Evolutionary conservation across 2,888 invertebrate genomes (phyloP), one percentile per base, ranked within the genome.

Genomic region (Ptilodon capucinus): DNA sequence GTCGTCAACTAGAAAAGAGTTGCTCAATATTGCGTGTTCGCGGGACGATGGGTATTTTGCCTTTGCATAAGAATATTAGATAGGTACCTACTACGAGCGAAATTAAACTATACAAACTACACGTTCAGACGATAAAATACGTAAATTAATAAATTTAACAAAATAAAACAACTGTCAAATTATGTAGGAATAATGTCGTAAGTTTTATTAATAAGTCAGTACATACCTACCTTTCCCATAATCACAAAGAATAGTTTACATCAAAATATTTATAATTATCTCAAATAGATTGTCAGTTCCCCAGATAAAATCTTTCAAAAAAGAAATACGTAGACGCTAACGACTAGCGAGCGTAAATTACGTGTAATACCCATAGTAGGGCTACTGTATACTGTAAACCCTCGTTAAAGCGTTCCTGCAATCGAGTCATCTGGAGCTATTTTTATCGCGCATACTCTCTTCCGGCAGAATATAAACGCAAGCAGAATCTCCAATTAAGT

Each of bases 391-490:
- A 7, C 23, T 5, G 9, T 9, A 23, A n/a, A 2, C 28, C 28
- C 2, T 28, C 3, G 4, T 28, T n/a, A 8, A 28, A 11, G 28
- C 34, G 14, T 45, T 43, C 43, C n/a, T n/a, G n/a, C 40, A 47
- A 42, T 48, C 47, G 40, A 45, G 44, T 39, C 39, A 39, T 13
- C 11, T 19, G 21, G 6, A 13, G 19, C 21, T 39, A 39, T 39
- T 39, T 39, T 39, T 5, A 13, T 6, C 4, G 18, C 17, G 13
- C 11, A 16, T 16, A 35, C 25, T 45, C 21, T 28, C 23, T 43
- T 51, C 45, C 48, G 21, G 50, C 35, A n/a, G n/a, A n/a, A n/a
- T n/a, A 40, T 42, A 43, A 41, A 42, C 16, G 32, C 42, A 51
- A 43, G 45, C 34, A 35, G 9, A 48, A 47, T 42, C 44, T 38